Conservation (phyloP, 1,140 invertebrate genomes). For the Caenorhabditis tropicalis region DNA sequence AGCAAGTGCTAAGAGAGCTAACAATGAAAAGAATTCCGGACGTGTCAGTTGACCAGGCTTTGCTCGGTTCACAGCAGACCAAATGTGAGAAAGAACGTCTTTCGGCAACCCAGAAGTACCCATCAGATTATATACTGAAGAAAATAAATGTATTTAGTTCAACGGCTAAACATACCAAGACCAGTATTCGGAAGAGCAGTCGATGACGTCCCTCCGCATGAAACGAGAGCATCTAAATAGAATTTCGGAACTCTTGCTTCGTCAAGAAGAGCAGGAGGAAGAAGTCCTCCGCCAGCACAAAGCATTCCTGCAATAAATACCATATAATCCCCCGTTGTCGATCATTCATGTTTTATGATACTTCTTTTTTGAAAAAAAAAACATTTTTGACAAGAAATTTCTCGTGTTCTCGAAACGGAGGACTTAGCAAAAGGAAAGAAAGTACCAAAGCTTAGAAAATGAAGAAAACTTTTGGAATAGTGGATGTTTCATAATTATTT, state of each 20-base stretch:
- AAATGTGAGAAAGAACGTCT: constrained; percentile 60
- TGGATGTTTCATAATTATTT: no score
- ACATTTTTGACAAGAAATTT: neutral
- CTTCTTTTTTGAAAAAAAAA: neutral
- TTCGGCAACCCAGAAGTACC: constrained; percentile 57
- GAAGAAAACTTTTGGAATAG: no score
- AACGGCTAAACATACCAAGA: constrained; percentile 42
- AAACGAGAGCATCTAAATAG: constrained; percentile 62
- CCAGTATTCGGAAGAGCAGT: constrained; percentile 61
- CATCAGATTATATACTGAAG: constrained; percentile 65
- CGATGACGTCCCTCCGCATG: constrained; percentile 60
- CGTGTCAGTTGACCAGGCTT: constrained; percentile 64
- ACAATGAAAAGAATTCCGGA: constrained; percentile 64
- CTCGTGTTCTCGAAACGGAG: no score
- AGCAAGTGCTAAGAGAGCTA: constrained; percentile 66
- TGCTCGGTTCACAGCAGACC: constrained; percentile 63
- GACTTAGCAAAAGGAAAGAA: no score
- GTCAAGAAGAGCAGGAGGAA: constrained; percentile 64
- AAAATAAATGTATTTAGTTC: neutral
- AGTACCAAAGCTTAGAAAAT: no score
- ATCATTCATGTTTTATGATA: neutral
- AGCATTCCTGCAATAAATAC: constrained; percentile 51
- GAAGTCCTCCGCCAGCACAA: constrained; percentile 59
- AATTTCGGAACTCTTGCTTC: constrained; percentile 63
- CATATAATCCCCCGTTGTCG: neutral